These are phyloP conservation scores for Drosophila lacteicornis DNA, from an alignment of 1,140 invertebrate species.

Conservation along the genomic window DNA sequence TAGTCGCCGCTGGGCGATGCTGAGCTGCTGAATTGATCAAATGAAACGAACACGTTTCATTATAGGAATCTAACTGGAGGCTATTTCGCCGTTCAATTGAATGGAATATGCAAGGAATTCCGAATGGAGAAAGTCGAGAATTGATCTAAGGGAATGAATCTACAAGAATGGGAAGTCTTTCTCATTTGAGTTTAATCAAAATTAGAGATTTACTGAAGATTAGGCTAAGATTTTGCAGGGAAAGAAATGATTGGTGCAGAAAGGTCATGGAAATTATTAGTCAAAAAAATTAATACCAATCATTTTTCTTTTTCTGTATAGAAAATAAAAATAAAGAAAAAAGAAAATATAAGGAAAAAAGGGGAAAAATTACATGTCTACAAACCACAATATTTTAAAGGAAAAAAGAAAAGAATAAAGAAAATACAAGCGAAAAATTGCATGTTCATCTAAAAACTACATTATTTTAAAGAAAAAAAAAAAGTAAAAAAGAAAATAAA, in stretches of 20 bases:
- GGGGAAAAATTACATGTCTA: too few relatives aligned
- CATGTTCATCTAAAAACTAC: too few relatives aligned
- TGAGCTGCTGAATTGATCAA: slow-evolving; percentile 23
- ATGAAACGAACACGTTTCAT: slow-evolving; percentile 44
- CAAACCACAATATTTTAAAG: too few relatives aligned
- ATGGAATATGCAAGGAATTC: slow-evolving; percentile 35
- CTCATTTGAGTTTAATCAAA: neutral
- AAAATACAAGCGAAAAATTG: too few relatives aligned
- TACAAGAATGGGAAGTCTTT: neutral
- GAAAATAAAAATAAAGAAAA: too few relatives aligned
- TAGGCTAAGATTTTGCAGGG: neutral
- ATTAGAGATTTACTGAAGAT: neutral
- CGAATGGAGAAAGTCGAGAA: slow-evolving; percentile 28
- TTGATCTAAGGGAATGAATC: neutral
- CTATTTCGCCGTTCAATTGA: slow-evolving; percentile 24
- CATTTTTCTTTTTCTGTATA: too few relatives aligned
- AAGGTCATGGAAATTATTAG: too few relatives aligned
- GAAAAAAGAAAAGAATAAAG: too few relatives aligned
- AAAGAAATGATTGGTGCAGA: neutral
- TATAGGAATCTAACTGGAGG: slow-evolving; percentile 30
- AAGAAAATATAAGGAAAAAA: too few relatives aligned
- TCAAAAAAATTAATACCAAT: neutral
- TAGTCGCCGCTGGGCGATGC: slow-evolving; percentile 27
- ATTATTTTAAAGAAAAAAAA: too few relatives aligned
- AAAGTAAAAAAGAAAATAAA: too few relatives aligned